Base-by-base conservation (phyloP, 2,113 vertebrate species). In the Phyllopteryx taeniolatus region DNA sequence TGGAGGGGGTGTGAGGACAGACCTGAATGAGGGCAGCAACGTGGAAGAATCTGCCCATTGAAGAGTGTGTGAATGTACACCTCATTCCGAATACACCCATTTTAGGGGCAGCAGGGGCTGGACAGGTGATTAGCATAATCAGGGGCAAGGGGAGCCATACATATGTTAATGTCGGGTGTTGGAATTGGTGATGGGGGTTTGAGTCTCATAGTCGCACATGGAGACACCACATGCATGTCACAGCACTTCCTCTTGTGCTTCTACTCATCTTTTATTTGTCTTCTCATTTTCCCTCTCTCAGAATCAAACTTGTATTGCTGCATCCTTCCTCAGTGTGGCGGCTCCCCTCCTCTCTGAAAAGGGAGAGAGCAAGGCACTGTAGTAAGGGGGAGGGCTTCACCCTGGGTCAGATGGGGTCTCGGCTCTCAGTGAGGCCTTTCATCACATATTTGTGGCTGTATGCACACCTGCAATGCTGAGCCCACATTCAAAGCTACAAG, bases 101-200 rank as follows among this genome's bases (percentile, higher is more conserved):
- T 99, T 97, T 95, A 95, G 93, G 89, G 90, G 91, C 94, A 91
- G 93, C 94, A 80, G 94, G 94, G 94, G 95, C 95, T 92, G 95
- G 96, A 98, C 96, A 98, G 96, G 96, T 97, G 96, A 99, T 99
- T 98, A 98, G 95, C 96, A 98, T 98, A 98, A 98, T 98, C 97
- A 96, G 95, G 94, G 95, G 94, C 92, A 91, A 85, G 95, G 92
- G 94, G 88, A 92, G 89, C 96, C 94, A 98, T 99, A 98, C 96
- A 98, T 98, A 99, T 99, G 97, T 94, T 96, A 99, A 99, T 99
- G 89, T 79, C 88, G 94, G 54, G 22, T 90, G 93, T 92, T 93
- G 94, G 95, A 94, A 94, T 94, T 95, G 95, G 95, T 95, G 97
- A 95, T 95, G 97, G 96, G 90, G 91, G 94, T 96, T 47, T 44